Evolutionary conservation across 2,797 vertebrate genomes (phyloP), one percentile per base, ranked within the genome.

Genomic region (Thamnophis elegans): DNA sequence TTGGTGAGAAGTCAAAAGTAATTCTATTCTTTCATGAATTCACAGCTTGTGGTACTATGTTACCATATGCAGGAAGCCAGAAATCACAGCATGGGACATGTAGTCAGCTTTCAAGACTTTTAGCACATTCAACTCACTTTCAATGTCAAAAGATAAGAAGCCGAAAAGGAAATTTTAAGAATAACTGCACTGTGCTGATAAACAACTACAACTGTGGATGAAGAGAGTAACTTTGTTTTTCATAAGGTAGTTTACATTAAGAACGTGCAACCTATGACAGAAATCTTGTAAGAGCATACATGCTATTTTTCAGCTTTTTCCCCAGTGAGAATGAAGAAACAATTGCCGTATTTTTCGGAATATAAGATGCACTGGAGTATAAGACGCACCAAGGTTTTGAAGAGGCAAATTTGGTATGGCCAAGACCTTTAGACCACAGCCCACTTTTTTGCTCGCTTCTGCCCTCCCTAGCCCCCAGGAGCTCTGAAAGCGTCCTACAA

Each of bases 21-120:
- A 55, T 91, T 62, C 53, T 73, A 18, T 36, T 92, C 54, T 92
- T 88, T 68, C 60, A 47, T 87, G 60, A 87, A 91, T 56, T 56
- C 91, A 56, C 55, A 54, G 54, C 32, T 65, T 78, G 32, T 14
- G 53, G 68, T 36, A 56, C 54, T 36, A 36, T 58, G 26, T 58
- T 42, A 59, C 73, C 62, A 88, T 89, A 59, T 82, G 87, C 65
- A 88, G 91, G 54, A 78, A 82, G 2, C 9, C 56, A n/a, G 22
- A 59, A 68, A 51, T 88, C 60, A 89, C 42, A 82, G 91, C 68
- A 82, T 92, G 65, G 28, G 36, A 65, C 26, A 59, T 82, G 65
- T 54, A 55, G 85, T 36, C 42, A n/a, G 28, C 28, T 42, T 82
- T 47, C 26, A 60, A 11, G 68, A 51, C 28, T 89, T 60, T 87